Conservation (phyloP, 2,113 vertebrate species). For the Eulemur macaco region DNA sequence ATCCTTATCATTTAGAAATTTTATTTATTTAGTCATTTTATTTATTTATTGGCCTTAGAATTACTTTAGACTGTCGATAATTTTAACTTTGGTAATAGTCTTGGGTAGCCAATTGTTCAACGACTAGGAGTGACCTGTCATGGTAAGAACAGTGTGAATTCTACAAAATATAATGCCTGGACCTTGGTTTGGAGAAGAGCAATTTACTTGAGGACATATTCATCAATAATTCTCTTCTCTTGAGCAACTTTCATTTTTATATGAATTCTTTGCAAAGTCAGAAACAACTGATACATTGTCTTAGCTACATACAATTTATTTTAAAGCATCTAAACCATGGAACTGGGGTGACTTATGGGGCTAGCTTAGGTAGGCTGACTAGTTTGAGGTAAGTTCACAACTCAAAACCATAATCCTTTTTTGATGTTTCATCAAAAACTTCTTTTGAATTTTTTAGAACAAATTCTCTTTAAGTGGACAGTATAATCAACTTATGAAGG, state of each 20-base stretch:
- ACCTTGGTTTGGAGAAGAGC: constrained; percentile 48
- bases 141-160: background rate
- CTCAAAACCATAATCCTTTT: background rate
- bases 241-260: constrained; percentile 39
- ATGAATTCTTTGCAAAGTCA: constrained; percentile 32
- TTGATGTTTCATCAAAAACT: background rate
- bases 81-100: background rate
- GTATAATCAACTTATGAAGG: background rate
- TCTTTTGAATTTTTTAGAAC: background rate
- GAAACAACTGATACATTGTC: constrained; percentile 16
- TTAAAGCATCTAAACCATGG: background rate
- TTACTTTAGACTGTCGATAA: background rate
- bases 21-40: background rate
- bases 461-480: background rate
- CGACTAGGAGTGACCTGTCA: background rate
- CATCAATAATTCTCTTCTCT: constrained; percentile 34
- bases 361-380: background rate
- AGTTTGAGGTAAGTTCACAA: background rate
- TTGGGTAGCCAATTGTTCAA: background rate
- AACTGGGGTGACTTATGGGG: background rate
- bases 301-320: constrained; percentile 11
- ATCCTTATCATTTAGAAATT: background rate
- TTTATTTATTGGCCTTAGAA: background rate
- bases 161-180: background rate
- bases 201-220: background rate